Conservation (phyloP, 1,140 invertebrate genomes). For the Pissodes strobi region DNA sequence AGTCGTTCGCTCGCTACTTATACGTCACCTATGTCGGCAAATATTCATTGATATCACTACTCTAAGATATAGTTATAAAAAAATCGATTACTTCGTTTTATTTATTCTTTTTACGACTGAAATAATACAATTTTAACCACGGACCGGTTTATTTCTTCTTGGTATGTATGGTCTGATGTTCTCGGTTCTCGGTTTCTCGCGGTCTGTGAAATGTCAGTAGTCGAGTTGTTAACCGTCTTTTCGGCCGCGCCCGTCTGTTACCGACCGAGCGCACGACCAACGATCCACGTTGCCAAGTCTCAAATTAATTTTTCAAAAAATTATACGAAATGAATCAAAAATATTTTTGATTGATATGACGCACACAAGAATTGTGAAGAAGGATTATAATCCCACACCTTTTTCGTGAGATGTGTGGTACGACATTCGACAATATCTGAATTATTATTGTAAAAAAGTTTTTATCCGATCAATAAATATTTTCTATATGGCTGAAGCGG, state of each 20-base stretch:
- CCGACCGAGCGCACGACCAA: conserved; percentile 34
- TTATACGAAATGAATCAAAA: too few species aligned
- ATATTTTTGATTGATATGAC: too few species aligned
- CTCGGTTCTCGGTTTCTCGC: conserved; percentile 2
- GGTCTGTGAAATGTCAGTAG: conserved; percentile 33
- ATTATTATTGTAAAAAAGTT: too few species aligned
- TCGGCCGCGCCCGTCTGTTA: conserved; percentile 42
- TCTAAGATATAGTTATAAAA: not conserved
- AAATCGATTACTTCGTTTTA: not conserved
- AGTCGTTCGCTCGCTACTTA: conserved; percentile 4
- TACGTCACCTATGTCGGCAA: conserved; percentile 26
- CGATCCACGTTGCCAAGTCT: conserved; percentile 12
- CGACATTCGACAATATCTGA: too few species aligned
- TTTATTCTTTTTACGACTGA: not conserved
- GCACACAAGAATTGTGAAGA: too few species aligned
- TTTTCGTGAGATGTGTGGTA: too few species aligned
- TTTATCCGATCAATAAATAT: too few species aligned
- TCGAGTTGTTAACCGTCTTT: conserved; percentile 30
- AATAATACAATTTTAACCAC: conserved; percentile 10
- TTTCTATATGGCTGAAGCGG: too few species aligned
- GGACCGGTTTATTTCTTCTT: conserved; percentile 15
- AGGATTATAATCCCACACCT: too few species aligned
- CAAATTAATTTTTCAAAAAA: too few species aligned
- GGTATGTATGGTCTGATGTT: not conserved
- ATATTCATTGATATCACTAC: conserved; percentile 27